phyloP scores from a whole-genome alignment of 2,113 vertebrate genomes.

The Zosterops hypoxanthus region DNA sequence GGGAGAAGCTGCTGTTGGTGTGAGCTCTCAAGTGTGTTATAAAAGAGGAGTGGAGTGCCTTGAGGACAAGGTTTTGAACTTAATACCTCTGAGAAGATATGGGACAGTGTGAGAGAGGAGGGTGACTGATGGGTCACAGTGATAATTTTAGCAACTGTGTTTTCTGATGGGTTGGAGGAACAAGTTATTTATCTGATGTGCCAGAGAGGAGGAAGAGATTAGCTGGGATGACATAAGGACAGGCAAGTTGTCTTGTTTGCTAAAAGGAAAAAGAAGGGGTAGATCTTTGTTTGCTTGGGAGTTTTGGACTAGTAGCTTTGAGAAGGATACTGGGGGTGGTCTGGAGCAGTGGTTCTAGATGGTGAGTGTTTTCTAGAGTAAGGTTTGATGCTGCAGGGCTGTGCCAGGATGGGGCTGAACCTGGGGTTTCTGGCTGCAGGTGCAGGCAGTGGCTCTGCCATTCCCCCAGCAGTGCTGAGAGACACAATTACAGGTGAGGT shows the following conservation, averaged over 20 bases:
- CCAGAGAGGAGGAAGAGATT: background rate
- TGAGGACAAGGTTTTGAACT: background rate
- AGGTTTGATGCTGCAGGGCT: background rate
- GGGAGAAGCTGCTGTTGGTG: background rate
- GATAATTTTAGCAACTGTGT: constrained; percentile 19
- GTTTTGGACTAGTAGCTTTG: background rate
- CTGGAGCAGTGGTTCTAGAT: background rate
- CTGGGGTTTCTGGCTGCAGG: background rate
- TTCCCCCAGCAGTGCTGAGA: background rate
- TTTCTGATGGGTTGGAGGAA: constrained; percentile 12
- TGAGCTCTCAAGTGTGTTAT: background rate
- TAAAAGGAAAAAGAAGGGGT: background rate
- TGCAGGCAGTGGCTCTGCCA: background rate
- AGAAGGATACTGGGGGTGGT: background rate
- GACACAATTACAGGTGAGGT: background rate
- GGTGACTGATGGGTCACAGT: background rate
- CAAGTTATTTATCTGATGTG: background rate
- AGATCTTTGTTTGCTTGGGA: background rate
- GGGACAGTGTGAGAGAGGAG: background rate
- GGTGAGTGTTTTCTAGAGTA: background rate
- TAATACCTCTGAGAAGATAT: background rate
- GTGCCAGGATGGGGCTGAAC: background rate
- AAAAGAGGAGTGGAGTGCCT: background rate
- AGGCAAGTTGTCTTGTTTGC: background rate
- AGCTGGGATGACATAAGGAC: background rate